These are phyloP conservation scores for Hippolais icterina DNA, from an alignment of 2,113 vertebrate genomes.

Conservation along the genomic window DNA sequence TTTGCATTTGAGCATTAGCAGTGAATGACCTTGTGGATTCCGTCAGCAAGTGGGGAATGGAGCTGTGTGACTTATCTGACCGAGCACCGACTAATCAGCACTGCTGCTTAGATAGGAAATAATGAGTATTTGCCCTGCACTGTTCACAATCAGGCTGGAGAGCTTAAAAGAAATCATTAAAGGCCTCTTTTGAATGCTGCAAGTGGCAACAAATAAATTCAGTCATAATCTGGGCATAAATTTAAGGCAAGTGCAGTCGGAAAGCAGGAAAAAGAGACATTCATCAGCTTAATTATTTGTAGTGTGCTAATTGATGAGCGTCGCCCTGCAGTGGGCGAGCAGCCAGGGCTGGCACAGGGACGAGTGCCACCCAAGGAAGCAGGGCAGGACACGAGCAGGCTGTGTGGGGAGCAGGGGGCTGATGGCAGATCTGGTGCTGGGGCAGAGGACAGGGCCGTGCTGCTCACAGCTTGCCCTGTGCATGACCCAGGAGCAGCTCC, in stretches of 20 bases:
- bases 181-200: slow-evolving; percentile 18
- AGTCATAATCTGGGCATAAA: slow-evolving; percentile 35
- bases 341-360: background rate
- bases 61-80: slow-evolving; percentile 50
- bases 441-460: background rate
- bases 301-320: background rate
- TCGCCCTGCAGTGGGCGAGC: background rate
- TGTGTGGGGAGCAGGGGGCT: background rate
- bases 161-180: slow-evolving; percentile 63
- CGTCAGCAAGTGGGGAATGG: background rate
- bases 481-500: slow-evolving; percentile 31
- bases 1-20: background rate
- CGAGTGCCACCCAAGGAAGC: background rate
- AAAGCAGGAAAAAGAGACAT: background rate
- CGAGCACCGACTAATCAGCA: background rate
- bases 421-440: background rate
- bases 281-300: slow-evolving; percentile 48
- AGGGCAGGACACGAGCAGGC: background rate
- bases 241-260: background rate
- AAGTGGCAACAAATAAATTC: background rate
- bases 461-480: background rate
- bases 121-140: slow-evolving; percentile 39
- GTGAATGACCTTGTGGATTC: slow-evolving; percentile 34
- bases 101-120: slow-evolving; percentile 44
- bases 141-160: slow-evolving; percentile 3